Percentiles rank a stretch among this genome's conserved stretches.
phyloP scores from a whole-genome alignment of 2,113 vertebrate species.

The Okapia johnstoni region DNA sequence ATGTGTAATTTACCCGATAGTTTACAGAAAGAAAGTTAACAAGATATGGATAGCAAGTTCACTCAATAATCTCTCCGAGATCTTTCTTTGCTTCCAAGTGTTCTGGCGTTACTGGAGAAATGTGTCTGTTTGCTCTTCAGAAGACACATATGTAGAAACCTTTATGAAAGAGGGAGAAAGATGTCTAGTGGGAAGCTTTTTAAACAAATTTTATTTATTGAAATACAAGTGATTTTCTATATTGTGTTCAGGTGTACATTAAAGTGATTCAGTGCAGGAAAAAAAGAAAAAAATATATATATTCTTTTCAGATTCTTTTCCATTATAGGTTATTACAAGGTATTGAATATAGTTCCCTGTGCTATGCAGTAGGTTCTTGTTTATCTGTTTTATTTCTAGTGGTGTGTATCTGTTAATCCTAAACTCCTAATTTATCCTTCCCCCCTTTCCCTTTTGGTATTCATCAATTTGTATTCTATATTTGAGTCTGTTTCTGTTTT shows the following conservation, averaged over 20 bases:
- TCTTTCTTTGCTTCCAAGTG: neutral
- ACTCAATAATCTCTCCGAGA: neutral
- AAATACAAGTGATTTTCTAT: neutral
- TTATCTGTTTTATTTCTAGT: neutral
- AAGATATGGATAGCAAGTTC: neutral
- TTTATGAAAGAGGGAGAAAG: neutral
- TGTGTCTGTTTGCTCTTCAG: neutral
- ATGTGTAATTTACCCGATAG: neutral
- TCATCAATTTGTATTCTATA: neutral
- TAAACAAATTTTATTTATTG: neutral
- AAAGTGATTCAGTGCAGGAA: neutral
- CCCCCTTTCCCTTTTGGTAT: neutral
- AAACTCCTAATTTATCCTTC: neutral
- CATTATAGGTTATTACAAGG: neutral
- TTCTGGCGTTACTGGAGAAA: neutral
- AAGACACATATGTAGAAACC: neutral
- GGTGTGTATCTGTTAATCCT: neutral
- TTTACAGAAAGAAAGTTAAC: neutral
- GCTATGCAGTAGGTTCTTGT: neutral
- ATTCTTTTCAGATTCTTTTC: neutral
- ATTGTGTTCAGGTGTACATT: neutral
- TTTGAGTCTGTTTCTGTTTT: neutral
- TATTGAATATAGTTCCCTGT: neutral
- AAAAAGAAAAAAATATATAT: neutral
- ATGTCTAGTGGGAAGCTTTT: neutral